Conservation (phyloP, 2,113 vertebrate genomes). For the Pagrus major region DNA sequence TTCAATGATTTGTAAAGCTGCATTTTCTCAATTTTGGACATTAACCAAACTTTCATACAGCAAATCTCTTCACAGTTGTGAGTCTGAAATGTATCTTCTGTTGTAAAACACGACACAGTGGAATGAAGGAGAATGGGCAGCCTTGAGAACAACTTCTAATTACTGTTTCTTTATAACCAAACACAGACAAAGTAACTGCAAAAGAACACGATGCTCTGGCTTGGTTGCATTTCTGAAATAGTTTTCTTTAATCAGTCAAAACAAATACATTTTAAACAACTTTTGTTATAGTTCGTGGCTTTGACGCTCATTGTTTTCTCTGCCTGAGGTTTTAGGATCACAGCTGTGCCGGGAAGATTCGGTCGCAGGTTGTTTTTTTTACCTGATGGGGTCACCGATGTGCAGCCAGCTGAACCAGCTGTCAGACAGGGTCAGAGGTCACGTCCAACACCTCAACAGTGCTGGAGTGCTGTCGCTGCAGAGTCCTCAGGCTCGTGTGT, state of each 20-base stretch:
- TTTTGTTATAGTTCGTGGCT: neutral
- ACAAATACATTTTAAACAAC: neutral
- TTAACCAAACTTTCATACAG: neutral
- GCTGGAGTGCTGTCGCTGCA: neutral
- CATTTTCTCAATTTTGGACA: neutral
- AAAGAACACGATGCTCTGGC: neutral
- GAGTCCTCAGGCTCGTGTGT: neutral
- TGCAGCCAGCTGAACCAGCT: conserved; percentile 28
- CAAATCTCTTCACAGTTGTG: neutral
- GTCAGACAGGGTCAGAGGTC: conserved; percentile 52
- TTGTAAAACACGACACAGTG: conserved; percentile 1
- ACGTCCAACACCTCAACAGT: conserved; percentile 21
- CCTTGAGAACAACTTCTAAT: neutral
- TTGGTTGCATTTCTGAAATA: neutral
- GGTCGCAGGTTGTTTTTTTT: conserved; percentile 37
- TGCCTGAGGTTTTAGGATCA: conserved; percentile 8
- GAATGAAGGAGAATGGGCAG: neutral
- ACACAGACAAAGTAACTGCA: neutral
- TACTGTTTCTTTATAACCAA: neutral
- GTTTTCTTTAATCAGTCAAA: neutral
- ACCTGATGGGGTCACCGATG: conserved; percentile 37
- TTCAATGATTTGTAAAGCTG: neutral
- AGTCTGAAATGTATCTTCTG: neutral
- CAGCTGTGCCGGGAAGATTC: conserved; percentile 45
- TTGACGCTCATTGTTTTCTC: neutral